Conservation (phyloP, 2,888 invertebrate genomes). For the Anaspis maculata region DNA sequence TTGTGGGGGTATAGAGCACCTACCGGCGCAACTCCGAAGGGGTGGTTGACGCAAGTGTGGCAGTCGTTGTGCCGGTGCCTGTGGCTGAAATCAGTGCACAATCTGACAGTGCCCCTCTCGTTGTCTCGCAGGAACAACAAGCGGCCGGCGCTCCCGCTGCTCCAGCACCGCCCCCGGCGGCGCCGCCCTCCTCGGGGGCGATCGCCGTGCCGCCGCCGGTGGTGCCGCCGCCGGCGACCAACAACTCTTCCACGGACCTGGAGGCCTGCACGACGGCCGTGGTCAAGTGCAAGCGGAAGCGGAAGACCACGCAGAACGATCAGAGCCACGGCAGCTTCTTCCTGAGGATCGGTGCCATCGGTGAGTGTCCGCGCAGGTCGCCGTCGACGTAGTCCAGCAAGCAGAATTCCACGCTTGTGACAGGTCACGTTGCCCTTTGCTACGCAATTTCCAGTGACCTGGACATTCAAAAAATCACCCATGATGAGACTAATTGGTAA, state of each 20-base stretch:
- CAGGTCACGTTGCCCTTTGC: no score
- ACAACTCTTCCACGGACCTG: constrained; percentile 57
- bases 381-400: neutral
- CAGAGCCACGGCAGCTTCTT: constrained; percentile 91
- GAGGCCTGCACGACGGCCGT: constrained; percentile 55
- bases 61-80: constrained; percentile 41
- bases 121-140: constrained; percentile 33
- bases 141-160: no score
- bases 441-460: no score
- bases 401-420: no score
- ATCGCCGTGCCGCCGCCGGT: constrained; percentile 16
- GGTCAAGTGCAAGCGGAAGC: constrained; percentile 60
- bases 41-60: constrained; percentile 42
- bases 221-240: constrained; percentile 52
- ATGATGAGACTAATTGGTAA: no score
- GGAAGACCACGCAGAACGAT: constrained; percentile 85
- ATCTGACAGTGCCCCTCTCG: constrained; percentile 33
- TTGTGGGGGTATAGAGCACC: constrained; percentile 38
- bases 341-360: constrained; percentile 85
- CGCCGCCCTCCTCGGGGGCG: no score
- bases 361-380: no score
- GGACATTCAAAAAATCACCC: no score
- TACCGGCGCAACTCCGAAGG: constrained; percentile 45
- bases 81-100: constrained; percentile 39
- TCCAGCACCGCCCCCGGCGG: constrained; percentile 57